These are phyloP conservation scores for Aptenodytes forsteri DNA, from an alignment of 2,113 vertebrate genomes.

Conservation along the genomic window DNA sequence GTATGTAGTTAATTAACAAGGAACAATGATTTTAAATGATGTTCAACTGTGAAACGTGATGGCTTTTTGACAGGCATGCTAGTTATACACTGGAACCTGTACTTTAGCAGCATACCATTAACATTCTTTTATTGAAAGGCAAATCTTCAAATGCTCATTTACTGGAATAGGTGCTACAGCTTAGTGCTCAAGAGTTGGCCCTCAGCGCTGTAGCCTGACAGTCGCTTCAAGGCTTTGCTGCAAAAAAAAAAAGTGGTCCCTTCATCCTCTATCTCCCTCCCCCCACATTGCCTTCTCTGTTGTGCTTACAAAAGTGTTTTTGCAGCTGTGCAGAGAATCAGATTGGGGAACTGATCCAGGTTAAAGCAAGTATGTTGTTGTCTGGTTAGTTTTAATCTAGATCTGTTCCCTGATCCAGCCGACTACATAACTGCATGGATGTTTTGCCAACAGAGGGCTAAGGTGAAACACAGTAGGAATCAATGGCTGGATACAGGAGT, in stretches of 20 bases:
- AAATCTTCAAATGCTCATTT: neutral
- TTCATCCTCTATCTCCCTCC: neutral
- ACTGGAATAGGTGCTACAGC: neutral
- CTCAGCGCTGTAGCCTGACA: neutral
- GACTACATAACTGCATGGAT: neutral
- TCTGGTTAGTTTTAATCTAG: constrained; percentile 36
- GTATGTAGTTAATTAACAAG: neutral
- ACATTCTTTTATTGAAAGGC: neutral
- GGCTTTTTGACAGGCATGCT: neutral
- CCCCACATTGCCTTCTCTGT: neutral
- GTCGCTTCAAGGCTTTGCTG: neutral
- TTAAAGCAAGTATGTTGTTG: constrained; percentile 9
- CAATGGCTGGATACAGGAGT: neutral
- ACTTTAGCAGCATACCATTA: neutral
- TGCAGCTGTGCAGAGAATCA: constrained; percentile 24
- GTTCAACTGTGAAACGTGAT: neutral
- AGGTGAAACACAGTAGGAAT: neutral
- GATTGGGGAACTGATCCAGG: neutral
- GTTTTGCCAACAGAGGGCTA: constrained; percentile 26
- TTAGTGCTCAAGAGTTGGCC: neutral
- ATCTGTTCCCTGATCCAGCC: constrained; percentile 18
- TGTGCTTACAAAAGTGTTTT: neutral
- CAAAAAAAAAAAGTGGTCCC: neutral
- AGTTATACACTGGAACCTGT: neutral
- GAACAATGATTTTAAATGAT: neutral